These are phyloP conservation scores for Selene dorsalis DNA, from an alignment of 2,797 vertebrate genomes.

Conservation along the genomic window DNA sequence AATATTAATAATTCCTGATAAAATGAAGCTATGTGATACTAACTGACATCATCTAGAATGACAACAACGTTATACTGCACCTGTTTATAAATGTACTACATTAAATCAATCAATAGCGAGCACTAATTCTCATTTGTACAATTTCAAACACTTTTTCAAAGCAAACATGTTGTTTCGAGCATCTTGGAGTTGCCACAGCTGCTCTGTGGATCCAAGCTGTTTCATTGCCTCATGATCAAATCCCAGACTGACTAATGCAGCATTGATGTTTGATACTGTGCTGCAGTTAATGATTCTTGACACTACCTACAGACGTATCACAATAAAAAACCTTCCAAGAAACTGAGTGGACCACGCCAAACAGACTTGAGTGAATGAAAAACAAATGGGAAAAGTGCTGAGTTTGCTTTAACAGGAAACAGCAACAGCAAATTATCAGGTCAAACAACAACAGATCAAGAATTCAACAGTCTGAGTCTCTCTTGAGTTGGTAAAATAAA, in stretches of 20 bases:
- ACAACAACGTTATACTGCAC: background rate
- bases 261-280: background rate
- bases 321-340: constrained; percentile 12
- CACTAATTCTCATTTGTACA: background rate
- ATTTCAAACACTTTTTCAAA: background rate
- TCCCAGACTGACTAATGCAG: background rate
- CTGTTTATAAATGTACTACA: background rate
- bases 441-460: constrained; percentile 22
- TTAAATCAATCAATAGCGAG: background rate
- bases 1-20: background rate
- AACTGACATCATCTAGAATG: background rate
- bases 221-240: background rate
- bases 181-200: no score
- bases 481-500: background rate
- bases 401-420: constrained; percentile 30
- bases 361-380: constrained; percentile 12
- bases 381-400: constrained; percentile 36
- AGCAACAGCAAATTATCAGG: constrained; percentile 21
- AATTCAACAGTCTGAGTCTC: background rate
- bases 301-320: constrained; percentile 20
- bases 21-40: background rate
- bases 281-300: constrained; percentile 4
- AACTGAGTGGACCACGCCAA: background rate
- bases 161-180: background rate
- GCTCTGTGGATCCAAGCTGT: no score